Evolutionary conservation across 2,797 vertebrate species (phyloP).

Genomic region (Remorina albescens): DNA sequence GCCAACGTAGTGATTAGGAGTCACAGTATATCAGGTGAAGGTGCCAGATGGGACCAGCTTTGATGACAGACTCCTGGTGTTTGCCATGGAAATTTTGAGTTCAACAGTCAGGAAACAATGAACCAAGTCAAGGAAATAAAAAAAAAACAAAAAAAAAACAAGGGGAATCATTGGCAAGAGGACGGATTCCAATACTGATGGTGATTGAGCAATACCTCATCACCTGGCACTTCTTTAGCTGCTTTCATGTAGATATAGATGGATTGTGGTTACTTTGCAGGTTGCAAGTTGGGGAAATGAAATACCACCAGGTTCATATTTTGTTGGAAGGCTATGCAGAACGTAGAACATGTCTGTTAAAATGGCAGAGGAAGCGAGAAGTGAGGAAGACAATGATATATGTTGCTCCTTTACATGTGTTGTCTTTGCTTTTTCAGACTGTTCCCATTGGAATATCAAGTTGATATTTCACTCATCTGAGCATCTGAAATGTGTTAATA

Average conservation of each 20-base stretch:
- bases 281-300: not conserved
- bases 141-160: not conserved
- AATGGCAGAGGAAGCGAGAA: not conserved
- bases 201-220: not conserved
- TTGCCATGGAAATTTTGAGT: constrained; percentile 27
- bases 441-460: not conserved
- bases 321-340: not conserved
- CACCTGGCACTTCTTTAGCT: not conserved
- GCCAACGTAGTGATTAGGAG: constrained; percentile 5
- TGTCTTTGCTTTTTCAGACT: not conserved
- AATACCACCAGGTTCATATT: not conserved
- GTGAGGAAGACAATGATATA: not conserved
- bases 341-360: not conserved
- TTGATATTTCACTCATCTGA: not conserved
- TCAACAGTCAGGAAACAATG: constrained; percentile 8
- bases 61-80: constrained; percentile 27
- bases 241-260: not conserved
- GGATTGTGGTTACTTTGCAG: not conserved
- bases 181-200: constrained; percentile 8
- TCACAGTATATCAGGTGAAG: constrained; percentile 13
- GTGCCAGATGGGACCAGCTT: constrained; percentile 24
- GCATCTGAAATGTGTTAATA: not conserved
- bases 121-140: constrained; percentile 4
- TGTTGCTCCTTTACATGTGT: not conserved
- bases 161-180: not conserved